Evolutionary conservation across 2,888 invertebrate genomes (phyloP), one percentile per base, ranked within the genome.

Genomic region (Papilio elwesi): DNA sequence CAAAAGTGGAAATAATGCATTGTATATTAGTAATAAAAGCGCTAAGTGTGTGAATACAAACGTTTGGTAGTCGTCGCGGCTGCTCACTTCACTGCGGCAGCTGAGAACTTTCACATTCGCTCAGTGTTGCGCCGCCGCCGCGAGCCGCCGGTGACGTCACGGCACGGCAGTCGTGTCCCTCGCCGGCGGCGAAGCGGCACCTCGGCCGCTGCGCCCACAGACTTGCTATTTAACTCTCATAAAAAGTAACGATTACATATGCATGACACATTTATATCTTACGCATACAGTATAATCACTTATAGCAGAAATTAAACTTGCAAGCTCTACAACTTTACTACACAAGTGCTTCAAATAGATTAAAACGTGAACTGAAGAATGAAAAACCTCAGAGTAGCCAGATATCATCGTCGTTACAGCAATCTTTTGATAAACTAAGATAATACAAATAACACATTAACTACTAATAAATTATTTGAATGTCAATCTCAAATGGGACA

Each of bases 61-160:
- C 85, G 82, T 83, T 89, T 88, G 87, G 85, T 88, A 91, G 87
- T 88, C 90, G 88, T 81, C 86, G 82, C 80, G 85, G 82, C 82
- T 84, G 87, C 81, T 82, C 81, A 83, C 79, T 78, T 82, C 81
- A 83, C 79, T 78, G 78, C 76, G 76, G 84, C 86, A 84, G 84
- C 84, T 77, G 82, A 85, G 89, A 92, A 93, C 93, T 93, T 93
- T 93, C 93, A 93, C 93, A 92, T 92, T 92, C 88, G 87, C 85
- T 89, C 82, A 81, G 85, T 85, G 87, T 90, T 90, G 89, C 88
- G 59, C 38, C 84, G 49, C 68, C 68, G 85, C 81, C 77, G 78
- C 59, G 13, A 51, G 51, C 69, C 68, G 85, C 81, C 77, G 78
- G 78, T 90, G 91, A 90, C 91, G 90, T 90, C 92, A 90, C 84